A percentile compares a stretch with the other conserved stretches of the same genome.
phyloP scores from a whole-genome alignment of 2,888 invertebrate genomes.

The Eugnorisma glareosa region DNA sequence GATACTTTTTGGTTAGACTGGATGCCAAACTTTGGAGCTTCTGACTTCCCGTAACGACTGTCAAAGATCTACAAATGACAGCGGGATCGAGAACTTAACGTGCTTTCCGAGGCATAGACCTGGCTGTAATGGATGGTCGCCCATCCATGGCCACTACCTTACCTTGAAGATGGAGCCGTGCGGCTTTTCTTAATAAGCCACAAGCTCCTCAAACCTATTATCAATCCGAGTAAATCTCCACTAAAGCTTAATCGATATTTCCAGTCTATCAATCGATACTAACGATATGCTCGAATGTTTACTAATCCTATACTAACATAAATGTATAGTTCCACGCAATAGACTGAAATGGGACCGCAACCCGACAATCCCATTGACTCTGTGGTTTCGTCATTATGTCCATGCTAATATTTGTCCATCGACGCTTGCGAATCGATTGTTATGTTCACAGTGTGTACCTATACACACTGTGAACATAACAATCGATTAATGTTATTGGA shows the following conservation, averaged over 20 bases:
- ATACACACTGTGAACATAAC: no score
- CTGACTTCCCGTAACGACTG: not conserved
- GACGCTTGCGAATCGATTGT: constrained; percentile 76
- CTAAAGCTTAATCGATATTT: constrained; percentile 21
- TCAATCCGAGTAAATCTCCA: not conserved
- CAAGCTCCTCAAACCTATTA: not conserved
- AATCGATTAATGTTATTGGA: constrained; percentile 22
- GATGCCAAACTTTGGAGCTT: not conserved
- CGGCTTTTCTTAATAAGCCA: not conserved
- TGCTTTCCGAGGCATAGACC: not conserved
- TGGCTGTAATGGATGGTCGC: not conserved
- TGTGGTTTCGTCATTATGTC: constrained; percentile 88
- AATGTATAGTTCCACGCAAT: constrained; percentile 65
- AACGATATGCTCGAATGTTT: constrained; percentile 31
- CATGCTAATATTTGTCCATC: constrained; percentile 84
- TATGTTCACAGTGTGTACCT: constrained; percentile 46
- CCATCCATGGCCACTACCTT: not conserved
- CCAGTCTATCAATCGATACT: constrained; percentile 35
- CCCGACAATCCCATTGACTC: constrained; percentile 81
- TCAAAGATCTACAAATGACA: not conserved
- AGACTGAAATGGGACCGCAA: constrained; percentile 77
- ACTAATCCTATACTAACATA: constrained; percentile 63
- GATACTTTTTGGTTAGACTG: no score
- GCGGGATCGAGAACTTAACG: not conserved
- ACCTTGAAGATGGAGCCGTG: not conserved